phyloP scores from a whole-genome alignment of 2,797 vertebrate genomes.

The Chromis chromis region DNA sequence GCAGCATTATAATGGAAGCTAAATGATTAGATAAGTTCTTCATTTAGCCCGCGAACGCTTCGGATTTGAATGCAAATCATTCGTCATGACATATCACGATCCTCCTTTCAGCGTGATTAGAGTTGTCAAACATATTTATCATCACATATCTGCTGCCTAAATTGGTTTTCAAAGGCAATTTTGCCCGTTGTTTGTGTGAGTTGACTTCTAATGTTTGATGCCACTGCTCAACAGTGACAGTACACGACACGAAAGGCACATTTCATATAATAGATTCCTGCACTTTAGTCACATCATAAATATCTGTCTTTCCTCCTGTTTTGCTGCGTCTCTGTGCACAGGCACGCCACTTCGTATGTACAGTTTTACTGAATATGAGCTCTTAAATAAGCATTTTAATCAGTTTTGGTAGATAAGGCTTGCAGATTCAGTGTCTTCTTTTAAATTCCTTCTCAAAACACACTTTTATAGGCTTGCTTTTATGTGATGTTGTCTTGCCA shows the following conservation, averaged over 20 bases:
- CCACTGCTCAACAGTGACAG: conserved; percentile 21
- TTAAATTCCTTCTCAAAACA: too few relatives aligned
- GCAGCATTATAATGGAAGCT: conserved; percentile 41
- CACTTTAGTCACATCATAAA: conserved; percentile 26
- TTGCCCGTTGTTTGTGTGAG: conserved; percentile 32
- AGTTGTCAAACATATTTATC: conserved; percentile 67
- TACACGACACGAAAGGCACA: conserved; percentile 18
- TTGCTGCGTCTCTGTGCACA: conserved; percentile 4
- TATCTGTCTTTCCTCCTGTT: conserved; percentile 23
- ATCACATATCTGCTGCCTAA: conserved; percentile 50
- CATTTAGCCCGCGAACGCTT: conserved; percentile 32
- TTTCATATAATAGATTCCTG: conserved; percentile 19
- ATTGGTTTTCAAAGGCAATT: conserved; percentile 51
- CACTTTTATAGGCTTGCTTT: too few relatives aligned
- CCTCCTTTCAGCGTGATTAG: conserved; percentile 42
- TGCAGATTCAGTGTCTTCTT: too few relatives aligned
- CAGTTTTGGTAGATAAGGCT: neutral
- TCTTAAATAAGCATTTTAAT: neutral
- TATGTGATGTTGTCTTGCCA: too few relatives aligned
- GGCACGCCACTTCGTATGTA: neutral
- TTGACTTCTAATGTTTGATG: conserved; percentile 43
- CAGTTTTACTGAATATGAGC: neutral
- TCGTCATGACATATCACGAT: conserved; percentile 42
- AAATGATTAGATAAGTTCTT: conserved; percentile 61
- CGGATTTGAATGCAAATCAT: conserved; percentile 48